Evolutionary conservation across 2,888 invertebrate genomes (phyloP).

Genomic region (Electrophaes corylata): DNA sequence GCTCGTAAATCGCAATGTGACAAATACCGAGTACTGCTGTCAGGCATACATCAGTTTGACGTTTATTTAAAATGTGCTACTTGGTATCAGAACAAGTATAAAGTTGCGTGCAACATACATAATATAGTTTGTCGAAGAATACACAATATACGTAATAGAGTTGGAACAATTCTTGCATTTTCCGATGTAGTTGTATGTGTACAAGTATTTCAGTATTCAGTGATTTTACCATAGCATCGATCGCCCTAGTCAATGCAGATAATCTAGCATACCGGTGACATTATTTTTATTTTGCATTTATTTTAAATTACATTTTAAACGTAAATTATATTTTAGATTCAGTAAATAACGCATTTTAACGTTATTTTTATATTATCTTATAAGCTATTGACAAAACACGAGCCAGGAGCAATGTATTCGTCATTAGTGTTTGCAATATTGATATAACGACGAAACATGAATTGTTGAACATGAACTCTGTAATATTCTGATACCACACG

Average conservation of each 20-base stretch:
- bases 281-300: slow-evolving; percentile 12
- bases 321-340: not conserved
- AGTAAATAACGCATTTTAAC: not conserved
- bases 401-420: slow-evolving; percentile 1
- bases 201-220: slow-evolving; percentile 11
- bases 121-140: no score
- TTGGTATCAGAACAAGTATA: no score
- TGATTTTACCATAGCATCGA: slow-evolving; percentile 17
- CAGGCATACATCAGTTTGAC: no score
- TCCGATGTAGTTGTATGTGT: no score
- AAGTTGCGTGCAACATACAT: no score
- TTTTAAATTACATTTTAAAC: not conserved
- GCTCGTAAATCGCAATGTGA: no score
- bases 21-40: no score
- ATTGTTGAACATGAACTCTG: no score
- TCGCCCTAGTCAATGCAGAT: slow-evolving; percentile 21
- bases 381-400: slow-evolving; percentile 1
- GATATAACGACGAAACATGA: not conserved
- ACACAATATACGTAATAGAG: no score
- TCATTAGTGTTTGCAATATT: slow-evolving; percentile 1
- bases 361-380: not conserved
- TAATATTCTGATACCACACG: slow-evolving; percentile 1
- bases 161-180: no score
- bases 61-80: no score
- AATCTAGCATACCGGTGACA: slow-evolving; percentile 14